These are phyloP conservation scores for Sympetrum striolatum DNA, from an alignment of 2,888 invertebrate genomes.

Conservation along the genomic window DNA sequence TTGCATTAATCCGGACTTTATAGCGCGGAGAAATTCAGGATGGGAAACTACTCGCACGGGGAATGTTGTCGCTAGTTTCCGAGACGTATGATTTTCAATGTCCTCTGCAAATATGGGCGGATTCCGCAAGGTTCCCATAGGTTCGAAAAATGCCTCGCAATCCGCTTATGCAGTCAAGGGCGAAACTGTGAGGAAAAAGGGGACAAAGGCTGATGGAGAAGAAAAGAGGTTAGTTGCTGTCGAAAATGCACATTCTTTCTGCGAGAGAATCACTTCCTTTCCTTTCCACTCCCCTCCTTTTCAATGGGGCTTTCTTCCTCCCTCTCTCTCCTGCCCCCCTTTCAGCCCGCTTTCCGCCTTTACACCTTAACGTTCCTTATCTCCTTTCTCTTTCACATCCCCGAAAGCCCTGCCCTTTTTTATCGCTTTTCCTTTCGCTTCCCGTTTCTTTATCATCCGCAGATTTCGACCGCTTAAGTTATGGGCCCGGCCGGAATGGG, in stretches of 20 bases:
- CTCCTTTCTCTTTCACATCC: constrained; percentile 2
- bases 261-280: not conserved
- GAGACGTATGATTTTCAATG: no score
- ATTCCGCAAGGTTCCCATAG: not conserved
- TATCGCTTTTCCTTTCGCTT: not conserved
- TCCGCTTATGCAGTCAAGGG: constrained; percentile 17
- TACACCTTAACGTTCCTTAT: constrained; percentile 21
- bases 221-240: constrained; percentile 22
- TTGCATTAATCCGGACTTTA: no score
- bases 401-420: not conserved
- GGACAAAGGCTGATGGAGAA: constrained; percentile 24
- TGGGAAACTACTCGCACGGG: no score
- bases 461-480: no score
- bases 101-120: no score
- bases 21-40: no score
- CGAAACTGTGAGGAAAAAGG: constrained; percentile 17
- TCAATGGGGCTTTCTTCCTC: not conserved
- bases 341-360: not conserved
- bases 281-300: not conserved
- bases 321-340: not conserved
- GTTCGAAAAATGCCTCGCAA: not conserved
- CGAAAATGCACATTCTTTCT: constrained; percentile 19
- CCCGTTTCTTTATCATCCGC: no score
- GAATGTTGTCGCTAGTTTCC: no score
- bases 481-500: no score